These are phyloP conservation scores for Morelia viridis DNA, from an alignment of 2,797 vertebrate genomes.

Conservation along the genomic window DNA sequence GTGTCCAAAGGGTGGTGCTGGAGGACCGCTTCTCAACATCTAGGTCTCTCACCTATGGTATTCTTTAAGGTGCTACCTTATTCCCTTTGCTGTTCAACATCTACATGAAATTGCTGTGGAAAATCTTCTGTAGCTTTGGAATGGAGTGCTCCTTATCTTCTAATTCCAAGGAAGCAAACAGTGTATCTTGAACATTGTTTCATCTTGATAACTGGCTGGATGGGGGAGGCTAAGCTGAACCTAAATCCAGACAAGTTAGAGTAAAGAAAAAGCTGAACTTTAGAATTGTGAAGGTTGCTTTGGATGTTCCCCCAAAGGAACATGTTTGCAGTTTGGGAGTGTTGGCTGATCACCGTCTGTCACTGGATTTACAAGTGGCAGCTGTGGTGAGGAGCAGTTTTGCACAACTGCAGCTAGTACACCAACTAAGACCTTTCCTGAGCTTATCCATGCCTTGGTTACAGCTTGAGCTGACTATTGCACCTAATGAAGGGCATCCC, in stretches of 20 bases:
- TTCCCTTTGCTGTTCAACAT: neutral
- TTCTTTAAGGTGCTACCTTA: neutral
- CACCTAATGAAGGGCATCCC: neutral
- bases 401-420: neutral
- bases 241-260: neutral
- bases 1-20: neutral
- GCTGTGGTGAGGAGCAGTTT: neutral
- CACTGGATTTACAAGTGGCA: neutral
- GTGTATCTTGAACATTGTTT: neutral
- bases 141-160: neutral
- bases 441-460: neutral
- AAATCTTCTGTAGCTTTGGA: neutral
- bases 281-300: neutral
- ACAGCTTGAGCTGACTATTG: neutral
- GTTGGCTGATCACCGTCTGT: neutral
- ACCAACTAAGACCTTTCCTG: neutral
- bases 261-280: neutral
- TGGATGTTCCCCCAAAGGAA: neutral
- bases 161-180: neutral
- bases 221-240: neutral
- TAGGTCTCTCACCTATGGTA: neutral
- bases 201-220: neutral
- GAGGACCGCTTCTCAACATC: neutral
- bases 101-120: neutral
- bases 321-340: neutral